A percentile compares a stretch with the other conserved stretches of the same genome.
Evolutionary conservation across 2,797 vertebrate genomes (phyloP).

Genomic region (Amblyopsis hoosieri): DNA sequence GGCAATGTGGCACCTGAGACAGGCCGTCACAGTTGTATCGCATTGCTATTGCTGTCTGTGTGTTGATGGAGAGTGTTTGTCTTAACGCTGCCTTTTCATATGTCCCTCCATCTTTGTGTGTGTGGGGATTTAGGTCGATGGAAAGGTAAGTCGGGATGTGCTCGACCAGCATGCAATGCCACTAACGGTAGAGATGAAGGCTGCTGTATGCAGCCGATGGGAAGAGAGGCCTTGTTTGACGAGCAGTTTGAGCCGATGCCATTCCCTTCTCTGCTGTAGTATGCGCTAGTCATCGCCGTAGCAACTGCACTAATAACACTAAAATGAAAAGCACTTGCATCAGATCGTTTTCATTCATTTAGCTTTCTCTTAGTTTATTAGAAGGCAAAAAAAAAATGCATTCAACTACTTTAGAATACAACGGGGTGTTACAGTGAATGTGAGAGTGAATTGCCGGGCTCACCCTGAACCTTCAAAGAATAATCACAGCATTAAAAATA

Average conservation of each 20-base stretch:
- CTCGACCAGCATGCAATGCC: conserved; percentile 77
- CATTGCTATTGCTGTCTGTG: conserved; percentile 1
- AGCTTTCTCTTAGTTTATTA: neutral
- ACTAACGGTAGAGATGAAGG: neutral
- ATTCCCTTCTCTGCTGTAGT: conserved; percentile 12
- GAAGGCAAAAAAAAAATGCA: conserved; percentile 11
- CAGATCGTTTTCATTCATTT: conserved; percentile 10
- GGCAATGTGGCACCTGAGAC: too few species aligned
- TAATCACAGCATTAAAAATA: conserved; percentile 1
- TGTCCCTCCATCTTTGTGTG: conserved; percentile 87
- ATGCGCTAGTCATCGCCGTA: conserved; percentile 14
- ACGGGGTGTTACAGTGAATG: too few species aligned
- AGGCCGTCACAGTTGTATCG: too few species aligned
- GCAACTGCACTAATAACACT: conserved; percentile 15
- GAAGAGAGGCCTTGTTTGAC: too few species aligned
- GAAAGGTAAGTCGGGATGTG: conserved; percentile 91
- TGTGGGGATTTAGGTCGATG: conserved; percentile 88
- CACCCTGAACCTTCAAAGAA: too few species aligned
- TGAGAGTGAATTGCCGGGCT: too few species aligned
- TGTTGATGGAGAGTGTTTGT: neutral
- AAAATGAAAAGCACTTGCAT: conserved; percentile 12
- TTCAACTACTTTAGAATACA: neutral
- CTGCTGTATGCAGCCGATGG: too few species aligned
- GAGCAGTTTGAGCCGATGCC: conserved; percentile 4
- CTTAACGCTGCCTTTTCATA: conserved; percentile 77